These are phyloP conservation scores for Athalia cordata DNA, from an alignment of 2,888 invertebrate species.

Conservation along the genomic window DNA sequence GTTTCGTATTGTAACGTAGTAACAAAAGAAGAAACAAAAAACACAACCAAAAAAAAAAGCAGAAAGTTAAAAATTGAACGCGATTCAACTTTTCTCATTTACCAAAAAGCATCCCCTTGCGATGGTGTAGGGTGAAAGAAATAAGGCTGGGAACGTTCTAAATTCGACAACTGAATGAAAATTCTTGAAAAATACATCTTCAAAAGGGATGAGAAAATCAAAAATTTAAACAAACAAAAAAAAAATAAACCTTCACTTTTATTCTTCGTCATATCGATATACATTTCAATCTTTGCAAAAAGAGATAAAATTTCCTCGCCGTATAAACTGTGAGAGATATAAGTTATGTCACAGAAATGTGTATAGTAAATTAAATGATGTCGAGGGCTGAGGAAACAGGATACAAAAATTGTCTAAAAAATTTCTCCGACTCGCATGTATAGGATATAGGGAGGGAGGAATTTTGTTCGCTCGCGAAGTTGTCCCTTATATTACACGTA, in stretches of 20 bases:
- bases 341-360: neutral
- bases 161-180: slow-evolving; percentile 13
- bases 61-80: neutral
- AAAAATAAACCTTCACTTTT: no score
- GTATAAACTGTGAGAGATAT: no score
- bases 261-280: no score
- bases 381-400: no score
- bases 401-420: neutral
- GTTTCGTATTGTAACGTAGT: neutral
- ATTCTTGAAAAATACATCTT: slow-evolving; percentile 13
- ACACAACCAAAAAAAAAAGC: neutral
- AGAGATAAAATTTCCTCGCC: no score
- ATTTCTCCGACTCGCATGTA: slow-evolving; percentile 9
- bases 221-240: neutral
- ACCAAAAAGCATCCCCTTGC: neutral
- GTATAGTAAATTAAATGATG: neutral
- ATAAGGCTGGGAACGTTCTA: neutral
- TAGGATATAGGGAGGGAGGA: no score
- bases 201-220: neutral
- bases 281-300: no score
- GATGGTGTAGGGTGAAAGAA: no score
- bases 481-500: neutral
- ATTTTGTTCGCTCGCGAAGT: neutral
- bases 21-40: neutral
- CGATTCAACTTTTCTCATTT: slow-evolving; percentile 18